A percentile compares a stretch with the other conserved stretches of the same genome.
Evolutionary conservation across 64 coral and sea anemone species (phyloP).

Genomic region (Montipora sp.): DNA sequence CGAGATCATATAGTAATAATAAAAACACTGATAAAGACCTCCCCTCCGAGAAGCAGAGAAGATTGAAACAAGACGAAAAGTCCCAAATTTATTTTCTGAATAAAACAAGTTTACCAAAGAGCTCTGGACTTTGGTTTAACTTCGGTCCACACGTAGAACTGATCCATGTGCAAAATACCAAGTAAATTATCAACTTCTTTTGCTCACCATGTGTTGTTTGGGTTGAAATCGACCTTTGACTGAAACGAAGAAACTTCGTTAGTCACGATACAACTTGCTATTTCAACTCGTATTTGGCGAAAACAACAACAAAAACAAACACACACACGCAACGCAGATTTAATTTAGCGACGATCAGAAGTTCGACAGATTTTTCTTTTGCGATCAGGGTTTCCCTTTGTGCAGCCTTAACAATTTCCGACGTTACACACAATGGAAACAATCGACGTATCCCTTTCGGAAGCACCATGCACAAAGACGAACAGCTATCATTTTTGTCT

Average conservation of each 20-base stretch:
- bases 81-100: not conserved
- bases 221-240: no score
- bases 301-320: constrained; percentile 13
- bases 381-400: not conserved
- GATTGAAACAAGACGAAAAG: not conserved
- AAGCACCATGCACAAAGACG: constrained; percentile 14
- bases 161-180: no score
- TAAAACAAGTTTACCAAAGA: no score
- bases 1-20: constrained; percentile 15
- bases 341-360: not conserved
- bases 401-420: constrained; percentile 39
- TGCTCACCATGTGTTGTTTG: not conserved
- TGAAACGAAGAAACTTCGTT: no score
- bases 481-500: constrained; percentile 24
- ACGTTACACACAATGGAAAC: constrained; percentile 20
- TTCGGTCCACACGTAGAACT: no score
- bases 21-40: not conserved
- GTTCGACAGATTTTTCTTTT: not conserved
- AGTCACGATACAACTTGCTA: no score
- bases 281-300: not conserved
- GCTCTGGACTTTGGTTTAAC: no score
- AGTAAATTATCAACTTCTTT: not conserved
- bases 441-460: constrained; percentile 32
- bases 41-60: not conserved
- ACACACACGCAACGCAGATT: no score